phyloP scores from a whole-genome alignment of 2,888 invertebrate genomes.

The Acrobasis repandana region DNA sequence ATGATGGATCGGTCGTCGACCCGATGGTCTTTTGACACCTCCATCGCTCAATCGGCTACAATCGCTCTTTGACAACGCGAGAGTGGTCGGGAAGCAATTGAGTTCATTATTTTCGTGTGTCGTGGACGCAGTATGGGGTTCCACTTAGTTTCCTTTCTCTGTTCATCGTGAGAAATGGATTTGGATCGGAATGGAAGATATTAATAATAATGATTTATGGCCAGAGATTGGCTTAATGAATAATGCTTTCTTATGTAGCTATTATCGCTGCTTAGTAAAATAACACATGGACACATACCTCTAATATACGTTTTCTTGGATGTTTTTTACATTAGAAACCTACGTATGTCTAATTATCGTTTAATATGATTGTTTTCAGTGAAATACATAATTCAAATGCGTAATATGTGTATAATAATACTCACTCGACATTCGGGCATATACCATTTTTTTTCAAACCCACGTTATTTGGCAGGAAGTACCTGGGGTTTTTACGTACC shows the following conservation, averaged over 20 bases:
- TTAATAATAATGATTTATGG: conserved; percentile 21
- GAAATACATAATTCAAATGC: too few species aligned
- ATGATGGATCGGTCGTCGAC: conserved; percentile 74
- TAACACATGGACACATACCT: background rate
- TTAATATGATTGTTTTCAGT: too few species aligned
- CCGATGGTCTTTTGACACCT: conserved; percentile 73
- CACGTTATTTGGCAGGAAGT: too few species aligned
- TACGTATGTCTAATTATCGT: too few species aligned
- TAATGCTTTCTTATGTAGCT: conserved; percentile 8
- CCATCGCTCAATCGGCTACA: conserved; percentile 76
- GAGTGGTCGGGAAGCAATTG: conserved; percentile 64
- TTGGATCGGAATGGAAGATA: conserved; percentile 18
- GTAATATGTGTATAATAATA: too few species aligned
- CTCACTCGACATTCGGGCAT: too few species aligned
- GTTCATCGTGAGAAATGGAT: conserved; percentile 31
- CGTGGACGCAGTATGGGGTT: conserved; percentile 36
- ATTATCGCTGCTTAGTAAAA: background rate
- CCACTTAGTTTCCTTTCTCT: conserved; percentile 29
- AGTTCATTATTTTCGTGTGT: conserved; percentile 67
- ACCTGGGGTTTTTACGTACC: too few species aligned
- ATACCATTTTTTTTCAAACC: too few species aligned
- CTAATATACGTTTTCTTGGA: background rate
- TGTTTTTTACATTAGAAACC: too few species aligned
- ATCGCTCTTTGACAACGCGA: conserved; percentile 68
- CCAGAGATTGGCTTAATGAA: conserved; percentile 14